These are phyloP conservation scores for Eledone cirrhosa DNA, from an alignment of 2,888 invertebrate genomes.

Conservation along the genomic window DNA sequence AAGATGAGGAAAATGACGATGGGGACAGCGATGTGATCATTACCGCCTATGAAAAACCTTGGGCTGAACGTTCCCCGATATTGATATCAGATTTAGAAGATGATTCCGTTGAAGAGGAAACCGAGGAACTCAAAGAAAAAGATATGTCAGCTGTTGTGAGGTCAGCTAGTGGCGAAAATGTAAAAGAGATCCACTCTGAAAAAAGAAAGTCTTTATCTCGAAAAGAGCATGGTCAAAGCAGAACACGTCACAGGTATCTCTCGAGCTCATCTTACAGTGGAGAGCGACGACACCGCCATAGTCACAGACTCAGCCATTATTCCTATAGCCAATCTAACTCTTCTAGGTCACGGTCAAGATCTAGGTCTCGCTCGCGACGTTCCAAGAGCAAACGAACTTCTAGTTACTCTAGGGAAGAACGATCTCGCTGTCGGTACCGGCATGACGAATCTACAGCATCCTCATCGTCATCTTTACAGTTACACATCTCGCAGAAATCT, in stretches of 20 bases:
- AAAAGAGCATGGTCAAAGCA: not conserved
- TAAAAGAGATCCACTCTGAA: not conserved
- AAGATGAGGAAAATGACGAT: constrained; percentile 35
- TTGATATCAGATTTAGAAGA: constrained; percentile 41
- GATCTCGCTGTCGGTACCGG: not conserved
- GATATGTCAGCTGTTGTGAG: not conserved
- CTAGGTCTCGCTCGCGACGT: constrained; percentile 33
- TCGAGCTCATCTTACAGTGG: not conserved
- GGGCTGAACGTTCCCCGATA: constrained; percentile 74
- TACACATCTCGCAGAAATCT: constrained; percentile 31
- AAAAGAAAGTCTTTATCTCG: constrained; percentile 5
- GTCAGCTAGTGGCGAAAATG: not conserved
- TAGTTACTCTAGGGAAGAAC: constrained; percentile 22
- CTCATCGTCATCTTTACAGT: constrained; percentile 3
- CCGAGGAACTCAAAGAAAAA: not conserved
- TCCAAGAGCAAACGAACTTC: constrained; percentile 28
- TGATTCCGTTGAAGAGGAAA: constrained; percentile 33
- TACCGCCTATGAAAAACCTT: constrained; percentile 76
- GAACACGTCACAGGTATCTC: not conserved
- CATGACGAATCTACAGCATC: not conserved
- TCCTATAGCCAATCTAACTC: constrained; percentile 28
- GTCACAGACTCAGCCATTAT: not conserved
- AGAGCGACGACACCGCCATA: constrained; percentile 3
- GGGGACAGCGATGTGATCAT: constrained; percentile 65
- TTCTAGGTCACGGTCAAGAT: constrained; percentile 34